A percentile compares a stretch with the other conserved stretches of the same genome.
phyloP scores from a whole-genome alignment of 2,113 vertebrate genomes.

The Nematolebias whitei region DNA sequence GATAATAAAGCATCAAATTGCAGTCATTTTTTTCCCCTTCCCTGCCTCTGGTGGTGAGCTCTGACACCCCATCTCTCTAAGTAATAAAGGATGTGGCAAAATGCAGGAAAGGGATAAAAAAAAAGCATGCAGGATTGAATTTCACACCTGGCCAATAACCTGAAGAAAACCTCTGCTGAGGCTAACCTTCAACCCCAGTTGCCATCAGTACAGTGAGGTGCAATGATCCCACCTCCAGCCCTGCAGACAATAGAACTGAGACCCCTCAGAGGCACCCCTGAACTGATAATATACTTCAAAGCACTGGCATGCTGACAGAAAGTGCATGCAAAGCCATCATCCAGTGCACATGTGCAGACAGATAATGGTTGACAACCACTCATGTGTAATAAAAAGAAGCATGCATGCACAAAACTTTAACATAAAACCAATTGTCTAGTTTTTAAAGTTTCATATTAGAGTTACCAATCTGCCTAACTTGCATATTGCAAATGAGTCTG shows the following conservation, averaged over 20 bases:
- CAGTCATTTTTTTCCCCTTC: slow-evolving; percentile 49
- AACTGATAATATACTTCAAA: slow-evolving; percentile 81
- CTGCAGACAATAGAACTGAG: slow-evolving; percentile 73
- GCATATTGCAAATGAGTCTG: too few relatives aligned
- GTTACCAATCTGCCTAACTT: too few relatives aligned
- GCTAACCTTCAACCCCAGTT: slow-evolving; percentile 76
- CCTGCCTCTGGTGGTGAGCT: slow-evolving; percentile 58
- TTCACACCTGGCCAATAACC: slow-evolving; percentile 80
- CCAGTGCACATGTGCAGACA: slow-evolving; percentile 43
- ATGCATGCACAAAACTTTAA: not conserved
- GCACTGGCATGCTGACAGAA: slow-evolving; percentile 74
- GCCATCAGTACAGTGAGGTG: slow-evolving; percentile 78
- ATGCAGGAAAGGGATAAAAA: slow-evolving; percentile 35
- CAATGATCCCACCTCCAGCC: slow-evolving; percentile 77
- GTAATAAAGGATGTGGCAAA: slow-evolving; percentile 73
- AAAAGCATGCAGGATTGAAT: slow-evolving; percentile 71
- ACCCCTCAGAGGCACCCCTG: slow-evolving; percentile 69
- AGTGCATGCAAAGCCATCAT: slow-evolving; percentile 44
- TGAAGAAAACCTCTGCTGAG: slow-evolving; percentile 65
- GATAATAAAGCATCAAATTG: slow-evolving; percentile 61
- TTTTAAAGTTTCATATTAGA: too few relatives aligned
- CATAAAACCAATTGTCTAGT: not conserved
- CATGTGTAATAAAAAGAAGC: not conserved
- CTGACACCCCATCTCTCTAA: slow-evolving; percentile 67
- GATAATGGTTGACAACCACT: slow-evolving; percentile 25